These are phyloP conservation scores for Belgica antarctica DNA, from an alignment of 2,888 invertebrate genomes.

Conservation along the genomic window DNA sequence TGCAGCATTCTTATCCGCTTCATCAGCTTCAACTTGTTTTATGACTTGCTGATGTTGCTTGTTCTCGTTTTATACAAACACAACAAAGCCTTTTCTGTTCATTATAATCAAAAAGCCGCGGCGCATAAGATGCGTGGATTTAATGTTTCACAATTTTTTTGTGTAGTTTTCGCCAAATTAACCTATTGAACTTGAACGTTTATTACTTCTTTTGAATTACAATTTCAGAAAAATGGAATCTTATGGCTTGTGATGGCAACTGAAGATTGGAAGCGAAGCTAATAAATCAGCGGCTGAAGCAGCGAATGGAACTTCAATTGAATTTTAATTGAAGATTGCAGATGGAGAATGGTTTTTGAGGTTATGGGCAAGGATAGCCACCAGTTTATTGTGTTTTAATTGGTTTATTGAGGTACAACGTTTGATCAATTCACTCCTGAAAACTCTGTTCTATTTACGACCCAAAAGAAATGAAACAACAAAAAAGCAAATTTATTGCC, in stretches of 20 bases:
- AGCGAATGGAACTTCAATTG: conserved; percentile 16
- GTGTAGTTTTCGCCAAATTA: conserved; percentile 9
- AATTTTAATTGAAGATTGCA: conserved; percentile 21
- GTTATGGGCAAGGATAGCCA: not conserved
- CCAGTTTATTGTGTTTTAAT: not conserved
- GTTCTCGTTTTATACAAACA: conserved; percentile 5
- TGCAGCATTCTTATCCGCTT: conserved; percentile 19
- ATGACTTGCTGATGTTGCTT: conserved; percentile 13
- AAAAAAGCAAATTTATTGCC: not conserved
- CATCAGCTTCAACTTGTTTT: not conserved
- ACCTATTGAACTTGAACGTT: conserved; percentile 23
- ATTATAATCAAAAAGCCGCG: conserved; percentile 15
- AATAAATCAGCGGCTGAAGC: conserved; percentile 3
- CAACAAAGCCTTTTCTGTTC: conserved; percentile 11
- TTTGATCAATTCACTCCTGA: no score
- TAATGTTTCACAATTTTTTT: conserved; percentile 1
- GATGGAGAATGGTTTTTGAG: not conserved
- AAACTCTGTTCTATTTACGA: not conserved
- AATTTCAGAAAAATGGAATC: conserved; percentile 1
- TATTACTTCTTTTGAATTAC: conserved; percentile 19
- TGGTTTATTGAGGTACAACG: not conserved
- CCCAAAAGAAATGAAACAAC: no score
- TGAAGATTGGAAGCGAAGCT: not conserved
- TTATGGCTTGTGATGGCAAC: conserved; percentile 1
- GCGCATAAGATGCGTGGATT: not conserved